Evolutionary conservation across 2,888 invertebrate species (phyloP), one percentile per base, ranked within the genome.

Genomic region (Macrosoma leucophasiata): DNA sequence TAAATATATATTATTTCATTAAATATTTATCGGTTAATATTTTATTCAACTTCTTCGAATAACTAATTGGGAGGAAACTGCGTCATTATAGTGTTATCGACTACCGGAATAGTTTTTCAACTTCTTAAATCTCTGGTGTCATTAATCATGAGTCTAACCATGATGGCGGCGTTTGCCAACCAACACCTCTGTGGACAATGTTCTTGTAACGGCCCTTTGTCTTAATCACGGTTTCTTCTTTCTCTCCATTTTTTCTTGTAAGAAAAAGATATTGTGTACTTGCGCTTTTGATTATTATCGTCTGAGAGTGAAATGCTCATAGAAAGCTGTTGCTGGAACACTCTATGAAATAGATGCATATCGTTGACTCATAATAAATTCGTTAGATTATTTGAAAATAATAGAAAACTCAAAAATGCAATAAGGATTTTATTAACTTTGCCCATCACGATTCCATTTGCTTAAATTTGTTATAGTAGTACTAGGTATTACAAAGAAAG

Each of bases 61-160:
- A n/a, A n/a, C n/a, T n/a, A 17, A 8, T 12, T 19, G 19, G n/a
- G 20, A 15, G 20, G 33, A 29, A 33, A 34, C 37, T 32, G 23
- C 39, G 36, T 27, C 38, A 36, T 37, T 43, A 34, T 34, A 23
- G 36, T 48, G 40, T 52, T 53, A 53, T 52, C 52, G 58, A 52
- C 49, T 50, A 44, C 38, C 36, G 38, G 46, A 50, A 52, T 54
- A 50, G 52, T 42, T 50, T 45, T 48, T 40, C 44, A 41, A 42
- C 47, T 39, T 58, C 53, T 62, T 62, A 62, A 60, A 62, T 61
- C 61, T 61, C 41, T 20, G 34, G 29, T 26, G 48, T 56, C 58
- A 60, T 62, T 62, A 62, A 62, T 62, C 60, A 61, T 46, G 48
- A 37, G 42, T 31, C 52, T 52, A 55, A 50, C 52, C 50, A 39